Conservation (phyloP, 2,113 vertebrate species). For the Capreolus pygargus region DNA sequence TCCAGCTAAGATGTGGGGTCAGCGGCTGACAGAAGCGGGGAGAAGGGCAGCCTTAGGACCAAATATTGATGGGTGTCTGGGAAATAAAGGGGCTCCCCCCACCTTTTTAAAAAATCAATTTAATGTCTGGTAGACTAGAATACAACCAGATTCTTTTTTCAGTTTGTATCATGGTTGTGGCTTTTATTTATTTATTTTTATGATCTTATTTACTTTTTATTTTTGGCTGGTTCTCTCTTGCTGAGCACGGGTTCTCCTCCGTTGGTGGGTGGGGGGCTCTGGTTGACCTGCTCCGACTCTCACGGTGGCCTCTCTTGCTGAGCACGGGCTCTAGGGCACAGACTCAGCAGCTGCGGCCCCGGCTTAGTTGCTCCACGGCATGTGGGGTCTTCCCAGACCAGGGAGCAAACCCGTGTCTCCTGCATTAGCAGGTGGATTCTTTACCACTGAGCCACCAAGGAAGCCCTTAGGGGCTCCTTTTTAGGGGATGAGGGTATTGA, state of each 20-base stretch:
- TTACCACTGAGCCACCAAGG: not conserved
- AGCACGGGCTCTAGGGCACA: not conserved
- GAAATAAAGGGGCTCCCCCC: not conserved
- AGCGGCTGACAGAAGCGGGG: not conserved
- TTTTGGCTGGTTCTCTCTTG: not conserved
- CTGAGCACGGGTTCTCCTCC: not conserved
- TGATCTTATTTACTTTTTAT: not conserved
- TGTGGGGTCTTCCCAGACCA: not conserved
- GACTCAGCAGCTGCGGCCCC: not conserved
- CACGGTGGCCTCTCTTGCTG: not conserved
- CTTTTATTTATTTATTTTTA: not conserved
- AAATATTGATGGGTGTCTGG: not conserved
- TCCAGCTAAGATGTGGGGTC: slow-evolving; percentile 24
- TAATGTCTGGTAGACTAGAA: not conserved
- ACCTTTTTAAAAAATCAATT: not conserved
- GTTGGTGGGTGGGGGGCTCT: not conserved
- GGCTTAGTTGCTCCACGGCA: not conserved
- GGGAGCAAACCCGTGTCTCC: not conserved
- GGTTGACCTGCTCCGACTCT: not conserved
- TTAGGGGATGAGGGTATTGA: not conserved
- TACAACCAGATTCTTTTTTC: not conserved
- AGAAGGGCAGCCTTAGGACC: not conserved
- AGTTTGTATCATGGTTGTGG: not conserved
- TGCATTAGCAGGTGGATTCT: not conserved
- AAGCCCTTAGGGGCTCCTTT: not conserved